These are phyloP conservation scores for Rhincodon typus DNA, from an alignment of 2,797 vertebrate species.

Conservation along the genomic window DNA sequence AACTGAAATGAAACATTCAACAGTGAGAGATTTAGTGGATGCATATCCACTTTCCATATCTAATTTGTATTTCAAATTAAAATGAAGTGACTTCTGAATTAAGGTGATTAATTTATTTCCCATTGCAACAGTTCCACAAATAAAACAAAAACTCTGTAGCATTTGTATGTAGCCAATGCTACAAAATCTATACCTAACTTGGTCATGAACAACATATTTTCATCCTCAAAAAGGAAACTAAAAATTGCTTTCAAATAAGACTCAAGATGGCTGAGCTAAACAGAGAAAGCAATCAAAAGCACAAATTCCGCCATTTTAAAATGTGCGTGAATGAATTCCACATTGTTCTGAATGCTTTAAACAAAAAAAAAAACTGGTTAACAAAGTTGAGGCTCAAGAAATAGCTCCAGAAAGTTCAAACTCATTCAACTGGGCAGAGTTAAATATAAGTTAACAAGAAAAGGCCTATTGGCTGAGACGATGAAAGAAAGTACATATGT, in stretches of 20 bases:
- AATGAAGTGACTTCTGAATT: background rate
- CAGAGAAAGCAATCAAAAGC: background rate
- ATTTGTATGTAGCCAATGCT: background rate
- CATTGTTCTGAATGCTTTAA: background rate
- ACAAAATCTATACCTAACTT: background rate
- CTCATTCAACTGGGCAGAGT: conserved; percentile 4
- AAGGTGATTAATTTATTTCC: background rate
- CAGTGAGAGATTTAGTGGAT: background rate
- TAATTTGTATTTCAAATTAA: background rate
- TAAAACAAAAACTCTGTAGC: background rate
- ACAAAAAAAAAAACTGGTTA: too few relatives aligned
- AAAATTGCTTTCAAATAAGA: background rate
- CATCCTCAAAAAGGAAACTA: background rate
- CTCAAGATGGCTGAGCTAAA: background rate
- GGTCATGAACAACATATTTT: background rate
- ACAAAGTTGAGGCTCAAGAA: too few relatives aligned
- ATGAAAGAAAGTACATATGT: conserved; percentile 12
- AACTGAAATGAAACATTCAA: background rate
- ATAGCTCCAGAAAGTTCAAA: conserved; percentile 20
- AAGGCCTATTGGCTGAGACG: background rate
- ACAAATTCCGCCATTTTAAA: background rate
- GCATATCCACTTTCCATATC: background rate
- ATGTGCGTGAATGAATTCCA: background rate
- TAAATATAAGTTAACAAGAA: conserved; percentile 32
- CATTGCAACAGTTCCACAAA: background rate